Evolutionary conservation across 2,113 vertebrate species (phyloP).

Genomic region (Butorides virescens): DNA sequence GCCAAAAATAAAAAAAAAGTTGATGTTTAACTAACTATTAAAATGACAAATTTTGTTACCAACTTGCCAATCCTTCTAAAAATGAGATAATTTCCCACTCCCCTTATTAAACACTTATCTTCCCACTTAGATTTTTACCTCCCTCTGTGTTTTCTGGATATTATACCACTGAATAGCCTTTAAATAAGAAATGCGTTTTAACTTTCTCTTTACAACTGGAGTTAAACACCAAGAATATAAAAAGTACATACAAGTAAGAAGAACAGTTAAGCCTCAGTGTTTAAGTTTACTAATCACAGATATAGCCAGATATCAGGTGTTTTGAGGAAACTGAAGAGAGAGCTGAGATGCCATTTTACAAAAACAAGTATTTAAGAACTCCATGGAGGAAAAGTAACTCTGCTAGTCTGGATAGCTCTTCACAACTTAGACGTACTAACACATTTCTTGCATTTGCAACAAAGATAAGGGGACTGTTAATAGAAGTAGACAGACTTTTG

Average conservation of each 20-base stretch:
- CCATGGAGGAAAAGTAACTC: neutral
- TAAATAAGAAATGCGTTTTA: neutral
- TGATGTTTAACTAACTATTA: neutral
- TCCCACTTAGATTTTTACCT: neutral
- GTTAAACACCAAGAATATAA: neutral
- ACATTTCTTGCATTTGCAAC: constrained; percentile 4
- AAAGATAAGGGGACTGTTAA: constrained; percentile 16
- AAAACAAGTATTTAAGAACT: neutral
- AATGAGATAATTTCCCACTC: neutral
- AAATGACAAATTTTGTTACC: neutral
- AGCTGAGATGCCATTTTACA: neutral
- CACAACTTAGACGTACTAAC: neutral
- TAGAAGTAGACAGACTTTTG: neutral
- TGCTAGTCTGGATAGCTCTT: neutral
- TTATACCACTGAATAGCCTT: neutral
- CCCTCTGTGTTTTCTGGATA: neutral
- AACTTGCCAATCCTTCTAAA: neutral
- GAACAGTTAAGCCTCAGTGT: neutral
- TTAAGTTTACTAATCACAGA: neutral
- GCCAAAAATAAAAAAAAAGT: neutral
- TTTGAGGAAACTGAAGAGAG: neutral
- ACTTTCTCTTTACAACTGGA: neutral
- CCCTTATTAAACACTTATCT: neutral
- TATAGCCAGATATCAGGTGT: neutral
- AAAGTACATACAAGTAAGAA: neutral